Conservation (phyloP, 2,113 vertebrate genomes). For the Saguinus midas region DNA sequence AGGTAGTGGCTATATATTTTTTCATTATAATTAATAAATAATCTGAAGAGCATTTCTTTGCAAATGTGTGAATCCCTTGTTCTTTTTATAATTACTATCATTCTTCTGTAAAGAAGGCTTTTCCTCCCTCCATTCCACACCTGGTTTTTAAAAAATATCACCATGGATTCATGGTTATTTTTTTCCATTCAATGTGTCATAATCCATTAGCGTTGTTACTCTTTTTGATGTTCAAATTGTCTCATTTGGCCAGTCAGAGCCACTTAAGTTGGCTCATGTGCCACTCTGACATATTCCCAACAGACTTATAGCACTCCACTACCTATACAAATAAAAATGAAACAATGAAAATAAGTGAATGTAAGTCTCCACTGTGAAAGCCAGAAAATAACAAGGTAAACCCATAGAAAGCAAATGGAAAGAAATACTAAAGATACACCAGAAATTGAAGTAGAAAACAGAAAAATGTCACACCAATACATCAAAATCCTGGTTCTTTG, state of each 20-base stretch:
- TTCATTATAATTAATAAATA: neutral
- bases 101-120: slow-evolving; percentile 6
- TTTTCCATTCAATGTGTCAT: neutral
- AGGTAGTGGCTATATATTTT: neutral
- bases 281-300: neutral
- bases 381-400: neutral
- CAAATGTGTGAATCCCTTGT: neutral
- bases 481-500: neutral
- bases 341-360: neutral
- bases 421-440: neutral
- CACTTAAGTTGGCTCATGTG: neutral
- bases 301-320: neutral
- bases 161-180: neutral
- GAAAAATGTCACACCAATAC: neutral
- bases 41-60: slow-evolving; percentile 2
- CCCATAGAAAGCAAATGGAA: neutral
- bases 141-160: neutral
- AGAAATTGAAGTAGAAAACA: neutral
- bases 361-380: neutral
- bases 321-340: neutral
- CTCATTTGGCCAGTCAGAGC: neutral
- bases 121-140: neutral
- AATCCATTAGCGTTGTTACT: neutral
- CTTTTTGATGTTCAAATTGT: neutral
- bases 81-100: neutral